A percentile compares a stretch with the other conserved stretches of the same genome.
phyloP scores from a whole-genome alignment of 2,888 invertebrate species.

The Drepana falcataria region DNA sequence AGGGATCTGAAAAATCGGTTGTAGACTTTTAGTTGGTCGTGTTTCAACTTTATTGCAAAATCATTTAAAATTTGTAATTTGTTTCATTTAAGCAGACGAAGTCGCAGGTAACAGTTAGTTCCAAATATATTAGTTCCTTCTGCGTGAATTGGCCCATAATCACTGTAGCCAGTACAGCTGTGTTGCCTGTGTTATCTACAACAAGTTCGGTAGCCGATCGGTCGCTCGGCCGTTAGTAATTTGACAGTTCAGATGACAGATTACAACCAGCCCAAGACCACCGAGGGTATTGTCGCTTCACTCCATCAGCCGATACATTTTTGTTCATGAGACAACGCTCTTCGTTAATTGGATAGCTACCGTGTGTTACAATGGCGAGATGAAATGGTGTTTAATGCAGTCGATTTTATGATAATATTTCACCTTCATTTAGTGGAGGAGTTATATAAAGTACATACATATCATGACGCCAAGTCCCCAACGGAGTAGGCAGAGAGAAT shows the following conservation, averaged over 20 bases:
- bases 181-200: conserved; percentile 70
- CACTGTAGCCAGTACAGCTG: conserved; percentile 48
- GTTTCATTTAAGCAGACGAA: too few relatives aligned
- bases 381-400: conserved; percentile 7
- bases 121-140: neutral
- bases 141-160: conserved; percentile 19
- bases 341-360: conserved; percentile 63
- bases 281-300: conserved; percentile 66
- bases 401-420: too few relatives aligned
- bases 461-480: too few relatives aligned
- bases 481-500: too few relatives aligned
- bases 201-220: conserved; percentile 78
- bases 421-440: too few relatives aligned
- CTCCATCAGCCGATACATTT: conserved; percentile 53
- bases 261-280: conserved; percentile 68
- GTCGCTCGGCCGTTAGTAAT: conserved; percentile 77
- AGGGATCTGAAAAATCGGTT: too few relatives aligned
- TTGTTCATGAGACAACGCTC: conserved; percentile 57
- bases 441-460: too few relatives aligned
- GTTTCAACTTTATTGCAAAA: too few relatives aligned
- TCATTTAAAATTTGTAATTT: too few relatives aligned
- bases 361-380: conserved; percentile 28
- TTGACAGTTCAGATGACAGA: conserved; percentile 79
- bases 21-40: too few relatives aligned
- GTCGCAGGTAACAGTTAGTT: conserved; percentile 4